Percentiles rank a stretch among this genome's conserved stretches.
These are phyloP conservation scores for Pseudomyrmex concolor DNA, from an alignment of 1,140 invertebrate genomes.

Conservation along the genomic window DNA sequence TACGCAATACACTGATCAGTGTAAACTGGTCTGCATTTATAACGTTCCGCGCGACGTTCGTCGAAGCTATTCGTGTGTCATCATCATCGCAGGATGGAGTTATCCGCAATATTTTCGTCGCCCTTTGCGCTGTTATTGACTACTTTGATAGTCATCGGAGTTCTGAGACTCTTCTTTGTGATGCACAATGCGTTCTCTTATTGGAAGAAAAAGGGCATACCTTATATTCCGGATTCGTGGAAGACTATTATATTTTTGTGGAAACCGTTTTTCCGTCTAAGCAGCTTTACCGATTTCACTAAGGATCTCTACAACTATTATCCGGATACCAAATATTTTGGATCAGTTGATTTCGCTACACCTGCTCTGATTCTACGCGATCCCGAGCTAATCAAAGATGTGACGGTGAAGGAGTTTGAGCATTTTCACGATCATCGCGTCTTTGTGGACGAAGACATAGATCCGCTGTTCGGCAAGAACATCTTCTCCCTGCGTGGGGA, in stretches of 20 bases:
- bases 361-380: slow-evolving; percentile 85
- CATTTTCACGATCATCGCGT: slow-evolving; percentile 86
- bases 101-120: background rate
- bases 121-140: slow-evolving; percentile 14
- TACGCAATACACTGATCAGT: no score
- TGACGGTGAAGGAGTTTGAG: slow-evolving; percentile 88
- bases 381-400: slow-evolving; percentile 86
- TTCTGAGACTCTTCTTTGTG: background rate
- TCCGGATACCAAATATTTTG: slow-evolving; percentile 75
- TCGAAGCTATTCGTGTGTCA: background rate
- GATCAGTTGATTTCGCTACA: slow-evolving; percentile 84
- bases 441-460: slow-evolving; percentile 66
- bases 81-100: slow-evolving; percentile 16
- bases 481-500: slow-evolving; percentile 79
- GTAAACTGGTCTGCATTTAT: background rate
- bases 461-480: slow-evolving; percentile 81
- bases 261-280: slow-evolving; percentile 16
- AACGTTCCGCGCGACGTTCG: background rate
- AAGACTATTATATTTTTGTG: background rate
- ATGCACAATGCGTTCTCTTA: background rate
- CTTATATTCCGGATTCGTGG: background rate
- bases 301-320: slow-evolving; percentile 42
- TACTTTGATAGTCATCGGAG: slow-evolving; percentile 1
- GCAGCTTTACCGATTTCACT: background rate
- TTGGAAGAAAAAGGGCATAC: slow-evolving; percentile 61